phyloP scores from a whole-genome alignment of 2,113 vertebrate species.

The Megaleporinus macrocephalus region DNA sequence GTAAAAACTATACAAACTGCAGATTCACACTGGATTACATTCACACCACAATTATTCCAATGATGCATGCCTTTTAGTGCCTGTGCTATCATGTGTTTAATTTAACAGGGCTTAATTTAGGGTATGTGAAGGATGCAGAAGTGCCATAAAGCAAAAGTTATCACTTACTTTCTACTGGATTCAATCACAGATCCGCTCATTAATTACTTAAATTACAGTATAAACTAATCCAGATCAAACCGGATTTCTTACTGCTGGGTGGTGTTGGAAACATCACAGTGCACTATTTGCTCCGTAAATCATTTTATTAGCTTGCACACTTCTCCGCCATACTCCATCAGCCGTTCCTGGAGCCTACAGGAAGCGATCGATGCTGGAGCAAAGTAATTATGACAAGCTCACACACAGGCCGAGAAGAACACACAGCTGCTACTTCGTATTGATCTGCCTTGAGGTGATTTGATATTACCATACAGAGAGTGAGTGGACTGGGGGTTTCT shows the following conservation, averaged over 20 bases:
- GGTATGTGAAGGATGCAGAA: too few species aligned
- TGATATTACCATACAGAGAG: conserved; percentile 18
- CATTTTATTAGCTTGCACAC: conserved; percentile 34
- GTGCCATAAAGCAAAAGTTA: too few species aligned
- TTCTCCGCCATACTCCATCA: background rate
- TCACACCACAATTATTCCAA: too few species aligned
- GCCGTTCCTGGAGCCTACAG: background rate
- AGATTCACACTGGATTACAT: too few species aligned
- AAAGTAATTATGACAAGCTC: conserved; percentile 28
- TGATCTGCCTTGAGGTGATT: conserved; percentile 32
- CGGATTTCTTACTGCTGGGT: background rate
- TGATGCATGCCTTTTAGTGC: too few species aligned
- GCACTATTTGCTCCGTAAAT: conserved; percentile 20
- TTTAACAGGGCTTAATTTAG: too few species aligned
- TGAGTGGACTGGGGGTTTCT: background rate
- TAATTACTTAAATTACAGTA: background rate
- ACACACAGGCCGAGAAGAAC: conserved; percentile 11
- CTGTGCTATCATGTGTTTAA: too few species aligned
- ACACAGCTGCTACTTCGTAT: background rate
- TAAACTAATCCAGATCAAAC: background rate
- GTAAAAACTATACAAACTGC: too few species aligned
- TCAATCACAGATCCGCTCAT: background rate
- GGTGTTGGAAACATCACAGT: background rate
- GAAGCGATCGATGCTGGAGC: conserved; percentile 6
- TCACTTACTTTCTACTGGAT: background rate